These are phyloP conservation scores for Gallinago stenura DNA, from an alignment of 2,797 vertebrate genomes.

Conservation along the genomic window DNA sequence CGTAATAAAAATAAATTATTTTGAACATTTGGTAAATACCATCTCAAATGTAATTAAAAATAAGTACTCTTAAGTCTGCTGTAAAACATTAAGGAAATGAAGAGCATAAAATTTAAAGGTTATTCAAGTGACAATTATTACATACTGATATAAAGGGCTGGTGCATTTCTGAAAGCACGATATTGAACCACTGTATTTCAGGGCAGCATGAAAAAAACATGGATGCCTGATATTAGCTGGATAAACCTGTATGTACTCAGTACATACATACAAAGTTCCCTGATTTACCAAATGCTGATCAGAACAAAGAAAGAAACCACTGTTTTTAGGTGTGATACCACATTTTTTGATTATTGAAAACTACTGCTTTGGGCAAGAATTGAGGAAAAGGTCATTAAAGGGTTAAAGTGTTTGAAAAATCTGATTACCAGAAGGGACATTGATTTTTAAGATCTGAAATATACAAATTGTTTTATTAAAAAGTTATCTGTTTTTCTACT, in stretches of 20 bases:
- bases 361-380: not conserved
- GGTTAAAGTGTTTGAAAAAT: not conserved
- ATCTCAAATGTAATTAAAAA: not conserved
- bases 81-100: not conserved
- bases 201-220: not conserved
- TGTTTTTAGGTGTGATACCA: not conserved
- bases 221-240: not conserved
- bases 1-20: not conserved
- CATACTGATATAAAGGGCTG: not conserved
- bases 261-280: not conserved
- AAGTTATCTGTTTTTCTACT: constrained; percentile 65
- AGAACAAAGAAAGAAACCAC: not conserved
- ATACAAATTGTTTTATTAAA: constrained; percentile 35
- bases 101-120: not conserved
- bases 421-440: not conserved
- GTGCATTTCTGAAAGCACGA: not conserved
- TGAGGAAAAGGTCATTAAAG: not conserved
- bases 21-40: not conserved
- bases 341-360: not conserved
- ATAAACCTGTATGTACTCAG: not conserved
- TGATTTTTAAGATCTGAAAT: constrained; percentile 30
- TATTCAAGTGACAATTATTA: not conserved
- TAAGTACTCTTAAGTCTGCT: not conserved
- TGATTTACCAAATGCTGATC: not conserved
- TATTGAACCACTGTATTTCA: not conserved